Conservation (phyloP, 2,888 invertebrate genomes). For the Ennomos erosarius region DNA sequence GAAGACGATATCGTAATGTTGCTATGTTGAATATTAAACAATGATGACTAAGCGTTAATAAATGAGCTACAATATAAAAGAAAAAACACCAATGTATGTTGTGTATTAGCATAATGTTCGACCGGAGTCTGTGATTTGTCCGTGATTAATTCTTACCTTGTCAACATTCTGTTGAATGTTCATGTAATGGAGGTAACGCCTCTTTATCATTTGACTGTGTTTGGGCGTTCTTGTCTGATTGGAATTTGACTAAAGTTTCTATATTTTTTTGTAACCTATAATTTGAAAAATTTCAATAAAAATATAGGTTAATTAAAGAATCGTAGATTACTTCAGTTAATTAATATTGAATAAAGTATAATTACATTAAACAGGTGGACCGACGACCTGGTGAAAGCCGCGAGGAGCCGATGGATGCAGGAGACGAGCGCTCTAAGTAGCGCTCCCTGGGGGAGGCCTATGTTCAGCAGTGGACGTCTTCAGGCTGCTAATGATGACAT, state of each 20-base stretch:
- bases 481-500: too few relatives aligned
- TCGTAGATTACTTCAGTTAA: too few relatives aligned
- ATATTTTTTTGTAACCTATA: background rate
- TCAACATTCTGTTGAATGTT: constrained; percentile 66
- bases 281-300: too few relatives aligned
- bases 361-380: too few relatives aligned
- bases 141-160: constrained; percentile 69
- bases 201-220: constrained; percentile 58
- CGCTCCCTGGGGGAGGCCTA: too few relatives aligned
- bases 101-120: constrained; percentile 60
- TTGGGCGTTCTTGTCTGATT: constrained; percentile 52
- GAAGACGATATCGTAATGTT: constrained; percentile 65
- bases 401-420: too few relatives aligned
- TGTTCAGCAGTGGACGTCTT: too few relatives aligned
- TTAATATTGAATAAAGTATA: too few relatives aligned
- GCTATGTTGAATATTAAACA: constrained; percentile 72
- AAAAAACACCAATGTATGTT: constrained; percentile 50
- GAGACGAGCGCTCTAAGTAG: too few relatives aligned
- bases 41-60: constrained; percentile 78
- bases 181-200: constrained; percentile 69
- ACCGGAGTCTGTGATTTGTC: constrained; percentile 57
- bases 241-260: constrained; percentile 40
- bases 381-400: too few relatives aligned
- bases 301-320: too few relatives aligned
- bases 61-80: constrained; percentile 67